Base-by-base conservation (phyloP, 2,888 invertebrate species). In the Caenorhabditis imperialis region DNA sequence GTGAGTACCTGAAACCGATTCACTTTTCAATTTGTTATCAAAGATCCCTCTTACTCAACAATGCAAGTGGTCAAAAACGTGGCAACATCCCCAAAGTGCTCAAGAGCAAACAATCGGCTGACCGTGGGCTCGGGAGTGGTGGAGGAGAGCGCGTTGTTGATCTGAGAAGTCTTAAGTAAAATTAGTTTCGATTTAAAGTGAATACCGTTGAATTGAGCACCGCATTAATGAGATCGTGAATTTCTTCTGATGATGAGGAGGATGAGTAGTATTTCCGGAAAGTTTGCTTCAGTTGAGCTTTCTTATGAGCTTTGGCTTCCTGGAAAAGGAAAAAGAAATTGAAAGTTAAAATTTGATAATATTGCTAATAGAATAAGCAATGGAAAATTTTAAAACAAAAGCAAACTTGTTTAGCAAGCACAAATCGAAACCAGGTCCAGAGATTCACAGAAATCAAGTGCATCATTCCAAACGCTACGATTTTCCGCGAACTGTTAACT, bases 381-480 rank as follows among this genome's bases (percentile, higher is more conserved):
- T 30, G 6, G 30, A 10, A 40, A 30, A 18, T 22, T 20, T 38
- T 30, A 22, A 44, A 35, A 42, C 16, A 12, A 33, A 61, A 54
- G 18, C 58, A 23, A 47, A 78, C 78, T 57, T 85, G 84, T 67
- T 87, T 87, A 12, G 84, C 87, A 2, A 86, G 60, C 7, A 87
- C 87, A 60, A 87, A 87, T 50, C 86, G 70, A 58, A 87, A 80
- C 87, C 87, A 87, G 1, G 87, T 87, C 86, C 86, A 87, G 3
- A 86, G 54, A 54, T 87, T 87, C 22, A 85, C 84, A 2, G 87
- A 81, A 6, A 86, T 55, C 20, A 87, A 51, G 54, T 87, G 87
- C 86, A 87, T 87, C 60, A 84, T 81, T 7, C 86, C 86, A 30
- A 86, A 78, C 25, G 87, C 85, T 14, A 81, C 82, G 14, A 85